phyloP scores from a whole-genome alignment of 2,113 vertebrate genomes.

The Eidolon helvum region DNA sequence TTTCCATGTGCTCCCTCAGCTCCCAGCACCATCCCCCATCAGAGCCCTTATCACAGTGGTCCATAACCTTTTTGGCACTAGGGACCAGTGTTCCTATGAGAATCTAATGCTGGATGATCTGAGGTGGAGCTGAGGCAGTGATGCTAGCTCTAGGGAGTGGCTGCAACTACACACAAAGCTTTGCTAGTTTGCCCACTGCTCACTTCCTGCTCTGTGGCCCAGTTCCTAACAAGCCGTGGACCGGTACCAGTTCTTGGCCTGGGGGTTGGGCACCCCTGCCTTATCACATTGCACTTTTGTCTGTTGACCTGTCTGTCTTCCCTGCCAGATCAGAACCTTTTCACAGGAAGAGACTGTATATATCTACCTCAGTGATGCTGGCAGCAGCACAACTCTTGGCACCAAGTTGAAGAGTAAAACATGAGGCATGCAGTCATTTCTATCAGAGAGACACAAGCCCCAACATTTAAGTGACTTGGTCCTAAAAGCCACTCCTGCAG shows the following conservation, averaged over 20 bases:
- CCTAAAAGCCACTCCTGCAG: background rate
- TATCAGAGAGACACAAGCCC: background rate
- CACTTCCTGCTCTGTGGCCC: too few species aligned
- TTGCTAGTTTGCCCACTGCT: too few species aligned
- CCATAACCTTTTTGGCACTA: too few species aligned
- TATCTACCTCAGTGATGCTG: background rate
- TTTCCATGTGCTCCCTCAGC: background rate
- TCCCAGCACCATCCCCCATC: background rate
- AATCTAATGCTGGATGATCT: too few species aligned
- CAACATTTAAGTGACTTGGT: background rate
- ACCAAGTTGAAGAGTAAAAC: background rate
- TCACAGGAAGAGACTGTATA: background rate
- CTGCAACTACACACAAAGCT: too few species aligned
- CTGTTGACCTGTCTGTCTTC: background rate
- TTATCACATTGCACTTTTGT: fast-evolving
- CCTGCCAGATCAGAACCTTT: background rate
- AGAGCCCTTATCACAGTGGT: background rate
- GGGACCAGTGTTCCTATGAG: too few species aligned
- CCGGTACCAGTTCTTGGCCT: too few species aligned
- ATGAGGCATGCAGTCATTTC: background rate
- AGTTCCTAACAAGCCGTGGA: too few species aligned
- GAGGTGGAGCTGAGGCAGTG: too few species aligned
- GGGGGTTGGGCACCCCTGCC: too few species aligned
- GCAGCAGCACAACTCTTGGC: background rate
- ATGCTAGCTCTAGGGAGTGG: too few species aligned